Percentiles rank a stretch among this genome's conserved stretches.
Evolutionary conservation across 2,888 invertebrate species (phyloP).

Genomic region (Thymelicus lineola): DNA sequence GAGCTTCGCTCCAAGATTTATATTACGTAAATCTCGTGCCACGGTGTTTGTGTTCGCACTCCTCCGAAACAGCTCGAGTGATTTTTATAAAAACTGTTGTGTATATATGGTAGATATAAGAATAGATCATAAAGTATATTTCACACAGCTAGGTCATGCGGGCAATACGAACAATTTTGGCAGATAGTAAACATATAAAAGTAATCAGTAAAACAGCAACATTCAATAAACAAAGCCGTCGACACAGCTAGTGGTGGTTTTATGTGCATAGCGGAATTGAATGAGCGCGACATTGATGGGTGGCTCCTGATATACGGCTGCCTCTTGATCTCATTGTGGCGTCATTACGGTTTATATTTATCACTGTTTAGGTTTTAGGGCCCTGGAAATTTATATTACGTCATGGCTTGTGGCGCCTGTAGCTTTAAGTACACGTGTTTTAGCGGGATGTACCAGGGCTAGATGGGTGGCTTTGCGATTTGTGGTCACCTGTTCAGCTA

Average conservation of each 20-base stretch:
- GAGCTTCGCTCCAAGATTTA: too few relatives aligned
- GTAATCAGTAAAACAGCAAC: neutral
- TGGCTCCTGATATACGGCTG: slow-evolving; percentile 66
- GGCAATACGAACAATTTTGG: too few relatives aligned
- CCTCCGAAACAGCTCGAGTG: too few relatives aligned
- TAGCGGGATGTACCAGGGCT: neutral
- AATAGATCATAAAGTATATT: too few relatives aligned
- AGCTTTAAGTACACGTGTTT: neutral
- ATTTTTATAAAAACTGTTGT: too few relatives aligned
- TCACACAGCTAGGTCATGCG: too few relatives aligned
- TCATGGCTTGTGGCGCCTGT: slow-evolving; percentile 21
- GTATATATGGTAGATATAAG: too few relatives aligned
- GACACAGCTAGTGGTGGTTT: slow-evolving; percentile 4
- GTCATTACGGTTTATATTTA: slow-evolving; percentile 58
- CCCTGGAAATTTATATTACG: slow-evolving; percentile 29
- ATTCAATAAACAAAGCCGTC: neutral
- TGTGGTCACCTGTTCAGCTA: too few relatives aligned
- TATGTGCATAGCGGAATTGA: slow-evolving; percentile 58
- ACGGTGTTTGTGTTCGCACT: too few relatives aligned
- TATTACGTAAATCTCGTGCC: too few relatives aligned
- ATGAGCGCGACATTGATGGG: slow-evolving; percentile 68
- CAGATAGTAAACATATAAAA: too few relatives aligned
- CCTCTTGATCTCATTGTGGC: slow-evolving; percentile 74
- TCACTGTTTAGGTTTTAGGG: slow-evolving; percentile 51
- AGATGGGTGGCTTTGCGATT: too few relatives aligned